Conservation (phyloP, 2,113 vertebrate genomes). For the Kryptolebias marmoratus region DNA sequence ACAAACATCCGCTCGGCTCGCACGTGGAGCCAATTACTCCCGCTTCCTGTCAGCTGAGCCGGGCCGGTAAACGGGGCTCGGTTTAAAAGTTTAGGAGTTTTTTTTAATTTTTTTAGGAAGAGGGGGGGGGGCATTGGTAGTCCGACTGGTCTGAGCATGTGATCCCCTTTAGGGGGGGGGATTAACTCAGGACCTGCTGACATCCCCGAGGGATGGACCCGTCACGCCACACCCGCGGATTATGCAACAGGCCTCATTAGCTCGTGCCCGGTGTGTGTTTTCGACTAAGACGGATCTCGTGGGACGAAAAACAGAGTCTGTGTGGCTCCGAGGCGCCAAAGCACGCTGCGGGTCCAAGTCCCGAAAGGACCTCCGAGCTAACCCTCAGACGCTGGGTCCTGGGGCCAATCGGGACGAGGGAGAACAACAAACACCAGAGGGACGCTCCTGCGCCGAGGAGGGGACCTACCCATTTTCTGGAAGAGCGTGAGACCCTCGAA, state of each 20-base stretch:
- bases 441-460: neutral
- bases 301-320: conserved; percentile 5
- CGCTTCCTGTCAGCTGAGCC: neutral
- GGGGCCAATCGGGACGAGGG: no score
- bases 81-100: no score
- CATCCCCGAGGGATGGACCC: neutral
- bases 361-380: neutral
- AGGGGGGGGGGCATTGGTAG: no score
- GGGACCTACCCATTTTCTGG: conserved; percentile 57
- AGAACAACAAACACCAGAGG: no score
- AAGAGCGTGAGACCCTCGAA: conserved; percentile 67
- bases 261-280: conserved; percentile 2
- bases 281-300: neutral
- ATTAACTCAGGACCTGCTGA: conserved; percentile 13
- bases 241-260: conserved; percentile 24
- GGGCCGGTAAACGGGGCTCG: neutral
- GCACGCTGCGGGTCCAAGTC: conserved; percentile 4
- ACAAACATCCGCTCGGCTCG: neutral
- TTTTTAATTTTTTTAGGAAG: no score
- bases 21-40: neutral
- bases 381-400: neutral
- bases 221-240: neutral
- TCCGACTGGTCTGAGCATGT: conserved; percentile 16
- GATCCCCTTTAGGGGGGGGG: conserved; percentile 8
- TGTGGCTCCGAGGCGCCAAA: neutral